phyloP scores from a whole-genome alignment of 2,888 invertebrate genomes.

The Ctena decussata region DNA sequence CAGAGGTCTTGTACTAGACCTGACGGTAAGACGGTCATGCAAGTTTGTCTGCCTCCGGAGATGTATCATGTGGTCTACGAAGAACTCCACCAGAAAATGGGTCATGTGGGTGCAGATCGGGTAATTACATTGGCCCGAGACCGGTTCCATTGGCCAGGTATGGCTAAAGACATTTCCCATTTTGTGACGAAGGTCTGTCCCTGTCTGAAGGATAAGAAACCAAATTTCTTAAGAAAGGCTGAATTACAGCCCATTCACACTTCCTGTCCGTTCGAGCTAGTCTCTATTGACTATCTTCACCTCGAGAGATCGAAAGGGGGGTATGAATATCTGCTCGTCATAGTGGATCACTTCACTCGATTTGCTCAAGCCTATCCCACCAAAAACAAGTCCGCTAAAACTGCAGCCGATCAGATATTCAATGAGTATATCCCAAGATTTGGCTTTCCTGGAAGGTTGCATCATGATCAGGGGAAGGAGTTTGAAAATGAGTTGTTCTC shows the following conservation, averaged over 20 bases:
- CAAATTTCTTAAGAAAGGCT: neutral
- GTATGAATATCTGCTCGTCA: constrained; percentile 27
- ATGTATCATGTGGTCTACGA: too few relatives aligned
- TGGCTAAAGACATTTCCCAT: constrained; percentile 37
- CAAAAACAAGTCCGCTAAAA: constrained; percentile 34
- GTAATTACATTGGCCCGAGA: constrained; percentile 23
- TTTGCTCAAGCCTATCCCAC: constrained; percentile 35
- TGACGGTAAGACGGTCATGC: too few relatives aligned
- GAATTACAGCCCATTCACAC: constrained; percentile 21
- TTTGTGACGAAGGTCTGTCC: constrained; percentile 17
- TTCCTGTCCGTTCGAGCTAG: constrained; percentile 41
- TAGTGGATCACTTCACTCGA: constrained; percentile 36
- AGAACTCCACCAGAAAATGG: constrained; percentile 40
- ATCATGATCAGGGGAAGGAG: constrained; percentile 39
- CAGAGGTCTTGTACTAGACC: too few relatives aligned
- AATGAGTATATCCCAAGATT: constrained; percentile 28
- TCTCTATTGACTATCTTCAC: constrained; percentile 35
- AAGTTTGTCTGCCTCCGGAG: too few relatives aligned
- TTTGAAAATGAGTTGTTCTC: constrained; percentile 28
- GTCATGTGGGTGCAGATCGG: constrained; percentile 28
- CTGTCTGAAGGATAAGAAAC: constrained; percentile 34
- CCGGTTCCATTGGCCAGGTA: constrained; percentile 46
- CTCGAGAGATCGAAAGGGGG: constrained; percentile 29
- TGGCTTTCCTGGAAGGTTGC: constrained; percentile 18
- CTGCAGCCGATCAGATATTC: constrained; percentile 29